Conservation (phyloP, 2,888 invertebrate genomes). For the Dolichopus griseipennis region DNA sequence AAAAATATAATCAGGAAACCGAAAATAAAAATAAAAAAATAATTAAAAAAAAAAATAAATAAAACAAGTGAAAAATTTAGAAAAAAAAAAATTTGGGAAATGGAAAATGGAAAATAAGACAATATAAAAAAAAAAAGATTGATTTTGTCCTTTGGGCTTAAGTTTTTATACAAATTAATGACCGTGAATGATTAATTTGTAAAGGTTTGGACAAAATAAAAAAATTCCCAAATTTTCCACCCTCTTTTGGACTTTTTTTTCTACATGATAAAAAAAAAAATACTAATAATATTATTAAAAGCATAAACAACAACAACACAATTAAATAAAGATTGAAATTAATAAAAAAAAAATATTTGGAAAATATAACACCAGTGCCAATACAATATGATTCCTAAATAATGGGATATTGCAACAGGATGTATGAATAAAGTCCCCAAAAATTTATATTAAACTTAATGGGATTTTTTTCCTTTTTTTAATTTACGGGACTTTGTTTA, state of each 20-base stretch:
- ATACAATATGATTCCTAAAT: no score
- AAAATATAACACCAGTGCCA: no score
- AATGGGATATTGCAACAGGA: no score
- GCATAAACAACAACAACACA: neutral
- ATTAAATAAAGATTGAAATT: no score
- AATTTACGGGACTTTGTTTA: no score
- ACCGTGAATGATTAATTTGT: conserved; percentile 6
- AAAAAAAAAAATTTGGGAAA: neutral
- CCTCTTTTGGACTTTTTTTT: neutral
- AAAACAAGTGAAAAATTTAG: neutral
- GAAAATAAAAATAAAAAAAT: no score
- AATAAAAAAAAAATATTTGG: no score
- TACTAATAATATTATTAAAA: neutral
- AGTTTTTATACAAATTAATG: neutral
- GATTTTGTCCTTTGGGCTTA: neutral
- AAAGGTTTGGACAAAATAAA: neutral
- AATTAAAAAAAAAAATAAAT: neutral
- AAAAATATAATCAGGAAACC: no score
- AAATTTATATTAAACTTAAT: no score
- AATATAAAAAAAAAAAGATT: neutral
- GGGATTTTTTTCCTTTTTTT: no score
- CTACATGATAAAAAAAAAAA: neutral
- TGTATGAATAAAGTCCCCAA: no score
- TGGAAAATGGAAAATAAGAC: no score
- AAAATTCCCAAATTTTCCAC: neutral